These are phyloP conservation scores for Atherinosoma microstoma DNA, from an alignment of 2,797 vertebrate genomes.

Conservation along the genomic window DNA sequence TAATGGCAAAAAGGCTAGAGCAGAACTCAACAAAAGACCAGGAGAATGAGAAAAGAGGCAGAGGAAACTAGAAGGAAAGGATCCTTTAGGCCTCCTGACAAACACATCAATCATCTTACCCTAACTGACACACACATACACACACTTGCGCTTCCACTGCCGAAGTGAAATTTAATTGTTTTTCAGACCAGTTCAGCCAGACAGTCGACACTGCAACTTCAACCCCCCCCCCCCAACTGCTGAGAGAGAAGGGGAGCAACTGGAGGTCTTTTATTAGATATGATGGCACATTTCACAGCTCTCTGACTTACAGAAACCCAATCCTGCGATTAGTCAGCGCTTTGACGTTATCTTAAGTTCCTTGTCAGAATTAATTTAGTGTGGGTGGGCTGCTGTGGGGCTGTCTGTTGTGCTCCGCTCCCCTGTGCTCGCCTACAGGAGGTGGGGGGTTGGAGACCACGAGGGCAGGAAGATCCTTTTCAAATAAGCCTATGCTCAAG, in stretches of 20 bases:
- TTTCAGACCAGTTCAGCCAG: constrained; percentile 62
- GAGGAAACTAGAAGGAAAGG: constrained; percentile 65
- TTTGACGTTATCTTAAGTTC: constrained; percentile 86
- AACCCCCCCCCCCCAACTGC: constrained; percentile 39
- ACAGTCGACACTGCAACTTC: constrained; percentile 57
- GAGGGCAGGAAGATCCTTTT: constrained; percentile 80
- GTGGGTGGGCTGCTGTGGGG: constrained; percentile 80
- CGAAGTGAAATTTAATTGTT: constrained; percentile 76
- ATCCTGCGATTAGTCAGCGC: constrained; percentile 87
- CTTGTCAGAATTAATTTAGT: constrained; percentile 88
- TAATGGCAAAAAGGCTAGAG: constrained; percentile 72
- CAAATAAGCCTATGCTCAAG: constrained; percentile 81
- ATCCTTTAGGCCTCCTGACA: constrained; percentile 74
- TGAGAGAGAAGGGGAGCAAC: constrained; percentile 73
- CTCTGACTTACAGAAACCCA: constrained; percentile 84
- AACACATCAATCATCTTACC: constrained; percentile 72
- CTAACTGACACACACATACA: constrained; percentile 38
- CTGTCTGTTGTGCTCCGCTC: constrained; percentile 75
- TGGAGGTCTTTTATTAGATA: constrained; percentile 86
- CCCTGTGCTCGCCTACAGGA: constrained; percentile 66
- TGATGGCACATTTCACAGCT: constrained; percentile 85
- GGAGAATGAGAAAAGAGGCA: constrained; percentile 57
- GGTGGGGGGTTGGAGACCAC: constrained; percentile 62
- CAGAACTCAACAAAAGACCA: constrained; percentile 69
- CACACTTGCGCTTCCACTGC: constrained; percentile 36